These are phyloP conservation scores for Trichogramma pretiosum DNA, from an alignment of 1,140 invertebrate species.

Conservation along the genomic window DNA sequence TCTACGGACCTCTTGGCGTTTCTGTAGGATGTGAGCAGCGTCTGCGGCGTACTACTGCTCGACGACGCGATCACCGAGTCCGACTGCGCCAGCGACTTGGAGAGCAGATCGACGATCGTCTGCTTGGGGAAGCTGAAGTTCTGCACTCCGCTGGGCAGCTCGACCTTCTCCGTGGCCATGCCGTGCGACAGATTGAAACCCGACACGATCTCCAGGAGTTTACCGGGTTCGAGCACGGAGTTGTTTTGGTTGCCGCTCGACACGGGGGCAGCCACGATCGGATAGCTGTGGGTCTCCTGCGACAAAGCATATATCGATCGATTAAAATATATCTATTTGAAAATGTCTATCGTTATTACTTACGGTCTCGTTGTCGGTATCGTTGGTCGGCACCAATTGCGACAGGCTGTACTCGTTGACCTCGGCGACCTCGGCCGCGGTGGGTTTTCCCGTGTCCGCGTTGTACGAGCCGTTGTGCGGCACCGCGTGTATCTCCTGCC, in stretches of 20 bases:
- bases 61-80: background rate
- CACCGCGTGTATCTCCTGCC: slow-evolving; percentile 29
- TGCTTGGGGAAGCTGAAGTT: slow-evolving; percentile 21
- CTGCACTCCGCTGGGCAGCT: slow-evolving; percentile 15
- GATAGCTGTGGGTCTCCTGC: background rate
- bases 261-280: background rate
- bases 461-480: slow-evolving; percentile 22
- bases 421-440: slow-evolving; percentile 21
- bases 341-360: background rate
- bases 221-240: slow-evolving; percentile 11
- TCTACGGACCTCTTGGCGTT: slow-evolving; percentile 2
- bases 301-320: no score
- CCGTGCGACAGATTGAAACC: slow-evolving; percentile 20
- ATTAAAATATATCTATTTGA: background rate
- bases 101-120: slow-evolving; percentile 21
- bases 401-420: slow-evolving; percentile 25
- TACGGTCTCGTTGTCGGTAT: slow-evolving; percentile 9
- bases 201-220: slow-evolving; percentile 24
- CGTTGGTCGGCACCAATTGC: slow-evolving; percentile 19
- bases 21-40: no score
- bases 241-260: background rate
- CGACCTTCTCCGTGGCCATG: slow-evolving; percentile 21
- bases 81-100: slow-evolving; percentile 7
- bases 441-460: slow-evolving; percentile 20
- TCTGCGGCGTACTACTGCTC: no score